phyloP scores from a whole-genome alignment of 1,140 invertebrate genomes.

The Antheraea mylitta region DNA sequence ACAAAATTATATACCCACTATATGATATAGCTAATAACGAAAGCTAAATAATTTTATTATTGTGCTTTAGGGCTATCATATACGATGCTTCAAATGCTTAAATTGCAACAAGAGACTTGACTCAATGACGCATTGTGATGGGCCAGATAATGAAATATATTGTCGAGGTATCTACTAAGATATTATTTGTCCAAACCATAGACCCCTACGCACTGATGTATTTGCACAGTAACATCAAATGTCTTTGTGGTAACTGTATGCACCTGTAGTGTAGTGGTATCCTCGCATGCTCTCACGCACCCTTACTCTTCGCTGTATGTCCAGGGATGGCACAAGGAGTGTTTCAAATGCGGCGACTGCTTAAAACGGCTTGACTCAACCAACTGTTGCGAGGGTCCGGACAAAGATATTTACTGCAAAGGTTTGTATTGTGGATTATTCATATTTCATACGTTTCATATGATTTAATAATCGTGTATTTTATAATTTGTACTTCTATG shows the following conservation, averaged over 20 bases:
- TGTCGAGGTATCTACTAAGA: slow-evolving; percentile 89
- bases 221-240: slow-evolving; percentile 49
- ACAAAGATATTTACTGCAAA: slow-evolving; percentile 99
- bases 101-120: slow-evolving; percentile 95
- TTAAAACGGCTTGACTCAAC: slow-evolving; percentile 97
- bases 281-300: slow-evolving; percentile 54
- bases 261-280: slow-evolving; percentile 24
- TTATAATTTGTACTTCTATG: neutral
- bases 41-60: slow-evolving; percentile 24
- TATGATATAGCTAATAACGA: too few species aligned
- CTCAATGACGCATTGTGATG: slow-evolving; percentile 95
- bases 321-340: slow-evolving; percentile 94
- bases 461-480: neutral
- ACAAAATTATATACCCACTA: neutral
- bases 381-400: slow-evolving; percentile 96
- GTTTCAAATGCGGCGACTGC: slow-evolving; percentile 97
- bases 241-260: slow-evolving; percentile 59
- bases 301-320: slow-evolving; percentile 67
- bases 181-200: slow-evolving; percentile 14
- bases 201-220: slow-evolving; percentile 19
- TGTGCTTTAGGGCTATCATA: slow-evolving; percentile 89
- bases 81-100: slow-evolving; percentile 93
- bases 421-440: slow-evolving; percentile 80
- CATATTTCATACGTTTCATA: neutral
- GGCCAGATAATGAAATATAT: slow-evolving; percentile 94